Percentiles rank a stretch among this genome's conserved stretches.
phyloP scores from a whole-genome alignment of 64 coral and sea anemone genomes.

The Stylophora pistillata region DNA sequence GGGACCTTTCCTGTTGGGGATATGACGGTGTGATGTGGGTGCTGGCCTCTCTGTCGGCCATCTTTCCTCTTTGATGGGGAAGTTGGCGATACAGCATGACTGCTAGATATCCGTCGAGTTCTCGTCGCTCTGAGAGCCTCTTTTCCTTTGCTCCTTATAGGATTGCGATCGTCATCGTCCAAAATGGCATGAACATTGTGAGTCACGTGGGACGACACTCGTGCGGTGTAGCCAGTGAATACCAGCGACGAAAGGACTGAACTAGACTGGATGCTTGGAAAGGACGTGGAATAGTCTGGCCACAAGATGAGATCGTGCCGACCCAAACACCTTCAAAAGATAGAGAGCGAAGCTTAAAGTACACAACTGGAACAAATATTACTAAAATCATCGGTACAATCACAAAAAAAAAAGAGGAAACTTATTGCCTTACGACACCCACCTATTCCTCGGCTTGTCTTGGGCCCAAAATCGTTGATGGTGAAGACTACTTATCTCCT shows the following conservation, averaged over 20 bases:
- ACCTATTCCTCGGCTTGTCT: conserved; percentile 50
- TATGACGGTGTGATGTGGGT: conserved; percentile 32
- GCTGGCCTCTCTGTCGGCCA: conserved; percentile 32
- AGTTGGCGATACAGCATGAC: neutral
- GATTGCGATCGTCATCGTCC: conserved; percentile 57
- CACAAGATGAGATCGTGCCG: conserved; percentile 69
- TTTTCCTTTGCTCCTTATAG: conserved; percentile 31
- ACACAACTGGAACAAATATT: no score
- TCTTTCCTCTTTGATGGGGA: conserved; percentile 63
- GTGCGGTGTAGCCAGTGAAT: conserved; percentile 87
- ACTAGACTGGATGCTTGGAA: conserved; percentile 78
- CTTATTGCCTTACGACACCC: neutral
- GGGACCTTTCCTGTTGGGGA: conserved; percentile 33
- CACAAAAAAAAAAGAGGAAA: neutral
- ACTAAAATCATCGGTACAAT: neutral
- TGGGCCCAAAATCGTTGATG: conserved; percentile 77
- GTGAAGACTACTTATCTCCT: conserved; percentile 68
- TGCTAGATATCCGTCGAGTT: conserved; percentile 10
- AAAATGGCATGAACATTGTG: conserved; percentile 78
- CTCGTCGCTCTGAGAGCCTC: conserved; percentile 27
- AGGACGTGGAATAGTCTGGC: conserved; percentile 66
- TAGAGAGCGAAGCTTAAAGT: neutral
- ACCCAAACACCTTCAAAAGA: conserved; percentile 41
- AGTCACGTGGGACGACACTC: conserved; percentile 70
- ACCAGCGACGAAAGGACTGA: conserved; percentile 63